Conservation (phyloP, 2,797 vertebrate genomes). For the Luscinia luscinia region DNA sequence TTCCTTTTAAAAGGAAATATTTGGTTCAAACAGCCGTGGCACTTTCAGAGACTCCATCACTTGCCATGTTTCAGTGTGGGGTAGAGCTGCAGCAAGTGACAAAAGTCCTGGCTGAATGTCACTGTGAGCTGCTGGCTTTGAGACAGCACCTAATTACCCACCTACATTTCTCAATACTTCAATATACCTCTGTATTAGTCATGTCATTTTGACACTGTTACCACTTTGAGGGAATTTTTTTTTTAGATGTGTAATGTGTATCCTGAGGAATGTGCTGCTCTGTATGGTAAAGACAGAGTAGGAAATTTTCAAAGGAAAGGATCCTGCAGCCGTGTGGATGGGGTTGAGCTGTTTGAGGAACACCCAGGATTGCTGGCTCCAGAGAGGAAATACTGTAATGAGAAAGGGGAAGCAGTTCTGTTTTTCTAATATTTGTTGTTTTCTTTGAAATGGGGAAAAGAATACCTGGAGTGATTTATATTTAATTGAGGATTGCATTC, state of each 20-base stretch:
- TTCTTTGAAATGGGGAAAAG: constrained; percentile 70
- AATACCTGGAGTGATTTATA: constrained; percentile 76
- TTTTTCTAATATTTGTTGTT: constrained; percentile 70
- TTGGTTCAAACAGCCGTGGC: not conserved
- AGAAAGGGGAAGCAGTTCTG: constrained; percentile 61
- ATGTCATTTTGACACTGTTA: not conserved
- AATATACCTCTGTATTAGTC: not conserved
- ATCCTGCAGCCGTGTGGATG: constrained; percentile 1
- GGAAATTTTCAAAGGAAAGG: not conserved
- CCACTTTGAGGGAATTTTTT: not conserved
- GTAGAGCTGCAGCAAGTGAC: not conserved
- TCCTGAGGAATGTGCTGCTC: not conserved
- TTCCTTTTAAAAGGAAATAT: not conserved
- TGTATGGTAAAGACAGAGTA: not conserved
- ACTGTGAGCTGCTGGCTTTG: not conserved
- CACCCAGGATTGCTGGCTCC: constrained; percentile 64
- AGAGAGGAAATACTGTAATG: constrained; percentile 67
- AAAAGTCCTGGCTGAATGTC: not conserved
- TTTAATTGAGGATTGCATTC: constrained; percentile 72
- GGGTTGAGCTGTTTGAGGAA: constrained; percentile 39
- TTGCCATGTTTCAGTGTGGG: not conserved
- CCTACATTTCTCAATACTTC: not conserved
- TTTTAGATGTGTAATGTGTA: not conserved
- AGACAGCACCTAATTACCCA: not conserved
- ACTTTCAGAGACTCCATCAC: not conserved